These are phyloP conservation scores for Drosophila yooni DNA, from an alignment of 2,888 invertebrate genomes.

Conservation along the genomic window DNA sequence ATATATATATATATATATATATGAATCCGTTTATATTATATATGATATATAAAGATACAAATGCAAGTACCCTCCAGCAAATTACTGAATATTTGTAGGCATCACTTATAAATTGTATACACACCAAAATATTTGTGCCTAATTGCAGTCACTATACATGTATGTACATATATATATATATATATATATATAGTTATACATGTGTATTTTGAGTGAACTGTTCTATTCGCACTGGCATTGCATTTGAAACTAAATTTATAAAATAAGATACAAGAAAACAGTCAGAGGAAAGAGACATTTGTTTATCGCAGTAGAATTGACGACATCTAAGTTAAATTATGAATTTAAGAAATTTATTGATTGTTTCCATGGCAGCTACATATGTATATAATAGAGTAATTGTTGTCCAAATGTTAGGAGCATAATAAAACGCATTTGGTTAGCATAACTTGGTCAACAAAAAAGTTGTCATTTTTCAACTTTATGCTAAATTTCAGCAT, in stretches of 20 bases:
- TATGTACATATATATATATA: not conserved
- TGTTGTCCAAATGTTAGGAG: not conserved
- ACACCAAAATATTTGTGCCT: conserved; percentile 9
- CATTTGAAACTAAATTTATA: conserved; percentile 42
- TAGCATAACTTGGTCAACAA: not conserved
- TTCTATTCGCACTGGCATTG: conserved; percentile 38
- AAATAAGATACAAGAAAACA: not conserved
- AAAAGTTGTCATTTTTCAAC: not conserved
- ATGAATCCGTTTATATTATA: not conserved
- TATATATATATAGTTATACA: not conserved
- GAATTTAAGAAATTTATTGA: not conserved
- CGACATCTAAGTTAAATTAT: not conserved
- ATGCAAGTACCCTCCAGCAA: not conserved
- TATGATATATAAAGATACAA: not conserved
- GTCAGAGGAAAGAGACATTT: not conserved
- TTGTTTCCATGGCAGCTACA: no score
- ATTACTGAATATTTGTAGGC: conserved; percentile 6
- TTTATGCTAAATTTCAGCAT: not conserved
- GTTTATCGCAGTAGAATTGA: not conserved
- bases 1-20: not conserved
- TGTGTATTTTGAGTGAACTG: not conserved
- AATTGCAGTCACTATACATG: conserved; percentile 1
- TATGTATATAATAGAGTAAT: not conserved
- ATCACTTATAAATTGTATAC: conserved; percentile 1
- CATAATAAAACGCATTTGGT: conserved; percentile 35